phyloP scores from a whole-genome alignment of 2,888 invertebrate species.

The Drosophila tripunctata region DNA sequence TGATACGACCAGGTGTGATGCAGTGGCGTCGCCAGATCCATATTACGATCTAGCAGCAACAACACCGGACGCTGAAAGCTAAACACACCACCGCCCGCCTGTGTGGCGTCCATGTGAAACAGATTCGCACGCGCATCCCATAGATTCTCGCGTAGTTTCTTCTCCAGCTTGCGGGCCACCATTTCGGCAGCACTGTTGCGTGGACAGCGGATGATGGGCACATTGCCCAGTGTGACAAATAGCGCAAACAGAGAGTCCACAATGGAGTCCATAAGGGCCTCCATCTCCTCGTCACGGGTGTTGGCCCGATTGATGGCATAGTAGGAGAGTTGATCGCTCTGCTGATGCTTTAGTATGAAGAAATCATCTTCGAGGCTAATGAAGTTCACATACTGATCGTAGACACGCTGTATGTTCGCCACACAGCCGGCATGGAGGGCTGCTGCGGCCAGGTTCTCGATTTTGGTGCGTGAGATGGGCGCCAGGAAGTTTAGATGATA shows the following conservation, averaged over 20 bases:
- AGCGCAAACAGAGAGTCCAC: conserved; percentile 99
- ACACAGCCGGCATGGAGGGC: conserved; percentile 96
- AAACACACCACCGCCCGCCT: conserved; percentile 88
- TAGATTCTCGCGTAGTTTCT: conserved; percentile 97
- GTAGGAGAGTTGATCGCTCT: conserved; percentile 95
- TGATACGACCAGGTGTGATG: conserved; percentile 99
- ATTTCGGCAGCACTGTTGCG: conserved; percentile 99
- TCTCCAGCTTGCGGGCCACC: conserved; percentile 98
- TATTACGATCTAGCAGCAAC: conserved; percentile 95
- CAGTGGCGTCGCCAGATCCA: conserved; percentile 98
- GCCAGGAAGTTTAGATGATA: conserved; percentile 99
- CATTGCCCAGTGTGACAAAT: conserved; percentile 96
- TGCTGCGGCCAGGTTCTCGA: conserved; percentile 97
- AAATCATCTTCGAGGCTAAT: conserved; percentile 99
- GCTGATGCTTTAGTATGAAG: conserved; percentile 96
- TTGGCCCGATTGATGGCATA: conserved; percentile 98
- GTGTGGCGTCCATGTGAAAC: conserved; percentile 93
- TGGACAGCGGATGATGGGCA: conserved; percentile 87
- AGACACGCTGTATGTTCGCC: conserved; percentile 96
- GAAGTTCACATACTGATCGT: conserved; percentile 99
- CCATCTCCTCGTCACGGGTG: conserved; percentile 97
- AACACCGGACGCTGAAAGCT: conserved; percentile 97
- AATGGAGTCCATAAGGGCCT: conserved; percentile 95
- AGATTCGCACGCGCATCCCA: conserved; percentile 98
- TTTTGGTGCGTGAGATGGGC: conserved; percentile 95